Base-by-base conservation (phyloP, 2,797 vertebrate genomes). In the Esox lucius region DNA sequence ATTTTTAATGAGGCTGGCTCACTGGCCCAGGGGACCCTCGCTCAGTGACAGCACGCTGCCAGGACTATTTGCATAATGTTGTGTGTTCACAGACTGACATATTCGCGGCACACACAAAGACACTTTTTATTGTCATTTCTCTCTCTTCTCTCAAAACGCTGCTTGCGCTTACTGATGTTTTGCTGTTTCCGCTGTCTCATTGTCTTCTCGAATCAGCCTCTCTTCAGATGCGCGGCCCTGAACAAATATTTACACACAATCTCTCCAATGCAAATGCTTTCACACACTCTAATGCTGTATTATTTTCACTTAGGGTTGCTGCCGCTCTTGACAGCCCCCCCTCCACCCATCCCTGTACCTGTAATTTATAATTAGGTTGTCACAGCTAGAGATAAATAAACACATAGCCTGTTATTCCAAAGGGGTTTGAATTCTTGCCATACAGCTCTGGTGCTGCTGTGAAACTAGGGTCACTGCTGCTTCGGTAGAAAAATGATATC, bases 61-160 rank as follows among this genome's bases (percentile, higher is more conserved):
- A 91, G 91, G 82, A 87, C 87, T 91, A 94, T 94, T 94, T 94
- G 92, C 93, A 94, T 94, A 94, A 94, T 90, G 91, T 87, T 89
- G 75, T 71, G 48, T 70, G 67, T 22, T 84, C 86, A 89, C 88
- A 86, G 86, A 85, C 87, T 88, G 88, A 88, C 87, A 83, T 91
- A 84, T 88, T 56, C 51, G 35, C 62, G 56, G n/a, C 12, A 28
- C 46, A 67, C 72, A 53, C 28, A 65, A 46, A 48, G 42, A 16
- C 62, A 33, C 31, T 53, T 66, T 64, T 24, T 33, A 81, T 84
- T 84, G 89, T 89, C 90, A 90, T 90, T 93, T 85, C 87, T 75
- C 80, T 68, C 68, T 39, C 78, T 87, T 75, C 80, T 68, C 68
- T 39, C 78, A 76, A 66, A 68, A 49, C 72, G 80, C 74, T 66